These are phyloP conservation scores for Drosophila repleta DNA, from an alignment of 1,140 invertebrate species.

Conservation along the genomic window DNA sequence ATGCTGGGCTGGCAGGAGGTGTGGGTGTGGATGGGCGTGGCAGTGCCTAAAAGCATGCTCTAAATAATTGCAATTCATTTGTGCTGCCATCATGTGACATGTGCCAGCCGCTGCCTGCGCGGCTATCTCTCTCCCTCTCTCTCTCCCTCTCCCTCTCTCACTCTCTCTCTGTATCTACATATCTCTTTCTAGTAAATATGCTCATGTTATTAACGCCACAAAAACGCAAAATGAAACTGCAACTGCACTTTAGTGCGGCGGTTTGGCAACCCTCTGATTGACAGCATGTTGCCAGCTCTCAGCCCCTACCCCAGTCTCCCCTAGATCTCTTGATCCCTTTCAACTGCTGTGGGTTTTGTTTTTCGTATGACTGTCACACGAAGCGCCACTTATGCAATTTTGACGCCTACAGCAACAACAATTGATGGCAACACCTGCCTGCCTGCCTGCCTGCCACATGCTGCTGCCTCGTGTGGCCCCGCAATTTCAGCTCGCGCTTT, in stretches of 20 bases:
- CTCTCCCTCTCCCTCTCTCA: not conserved
- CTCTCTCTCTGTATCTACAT: not conserved
- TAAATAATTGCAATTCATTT: slow-evolving; percentile 77
- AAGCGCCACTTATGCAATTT: slow-evolving; percentile 55
- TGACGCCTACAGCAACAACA: slow-evolving; percentile 23
- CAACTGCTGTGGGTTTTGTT: slow-evolving; percentile 20
- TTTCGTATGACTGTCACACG: slow-evolving; percentile 33
- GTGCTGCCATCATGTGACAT: slow-evolving; percentile 50
- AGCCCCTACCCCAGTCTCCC: not conserved
- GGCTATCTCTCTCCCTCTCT: not conserved
- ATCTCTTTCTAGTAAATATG: slow-evolving; percentile 16
- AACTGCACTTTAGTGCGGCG: slow-evolving; percentile 35
- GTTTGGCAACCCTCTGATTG: slow-evolving; percentile 32
- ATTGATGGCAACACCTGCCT: slow-evolving; percentile 37
- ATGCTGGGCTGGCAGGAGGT: no score
- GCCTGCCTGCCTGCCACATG: not conserved
- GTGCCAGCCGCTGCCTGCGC: slow-evolving; percentile 20
- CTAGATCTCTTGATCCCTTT: no score
- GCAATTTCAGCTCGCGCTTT: slow-evolving; percentile 46
- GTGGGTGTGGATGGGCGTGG: not conserved
- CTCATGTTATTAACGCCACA: slow-evolving; percentile 43
- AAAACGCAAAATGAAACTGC: slow-evolving; percentile 48
- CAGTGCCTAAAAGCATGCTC: slow-evolving; percentile 60
- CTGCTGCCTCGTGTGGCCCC: not conserved
- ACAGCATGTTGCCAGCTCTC: slow-evolving; percentile 12